phyloP scores from a whole-genome alignment of 1,140 invertebrate genomes.

The Oncopodura yosiiana region DNA sequence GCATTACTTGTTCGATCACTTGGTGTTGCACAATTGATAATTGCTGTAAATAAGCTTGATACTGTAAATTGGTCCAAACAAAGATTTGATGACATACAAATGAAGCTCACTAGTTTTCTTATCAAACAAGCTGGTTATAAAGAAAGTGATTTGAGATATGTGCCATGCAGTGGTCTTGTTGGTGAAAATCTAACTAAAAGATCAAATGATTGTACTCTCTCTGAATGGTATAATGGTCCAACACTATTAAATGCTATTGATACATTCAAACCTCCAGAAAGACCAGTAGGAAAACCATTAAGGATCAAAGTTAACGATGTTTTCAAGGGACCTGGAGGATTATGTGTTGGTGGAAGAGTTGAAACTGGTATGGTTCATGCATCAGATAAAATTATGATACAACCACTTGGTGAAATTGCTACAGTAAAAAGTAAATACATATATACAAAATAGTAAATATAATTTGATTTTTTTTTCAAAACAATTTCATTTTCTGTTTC shows the following conservation, averaged over 20 bases:
- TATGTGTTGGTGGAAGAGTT: constrained; percentile 78
- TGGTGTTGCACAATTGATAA: constrained; percentile 73
- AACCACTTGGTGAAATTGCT: constrained; percentile 71
- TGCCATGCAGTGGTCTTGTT: constrained; percentile 89
- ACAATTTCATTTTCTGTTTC: neutral
- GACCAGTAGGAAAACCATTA: constrained; percentile 78
- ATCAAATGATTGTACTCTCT: constrained; percentile 56
- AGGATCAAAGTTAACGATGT: constrained; percentile 89
- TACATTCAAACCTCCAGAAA: constrained; percentile 69
- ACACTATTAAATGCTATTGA: constrained; percentile 71
- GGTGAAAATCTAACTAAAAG: constrained; percentile 79
- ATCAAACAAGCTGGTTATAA: constrained; percentile 85
- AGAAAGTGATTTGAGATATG: constrained; percentile 75
- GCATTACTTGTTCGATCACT: constrained; percentile 83
- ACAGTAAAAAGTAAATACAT: constrained; percentile 56
- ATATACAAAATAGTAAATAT: no score
- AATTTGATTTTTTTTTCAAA: no score
- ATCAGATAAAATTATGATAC: constrained; percentile 77
- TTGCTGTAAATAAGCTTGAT: constrained; percentile 78
- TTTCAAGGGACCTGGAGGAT: constrained; percentile 81
- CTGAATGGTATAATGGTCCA: constrained; percentile 77
- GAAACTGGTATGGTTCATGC: constrained; percentile 78
- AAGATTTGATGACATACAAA: constrained; percentile 74
- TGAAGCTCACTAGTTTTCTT: constrained; percentile 76
- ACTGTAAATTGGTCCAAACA: constrained; percentile 67